Base-by-base conservation (phyloP, 2,888 invertebrate species). In the Acrobasis suavella region DNA sequence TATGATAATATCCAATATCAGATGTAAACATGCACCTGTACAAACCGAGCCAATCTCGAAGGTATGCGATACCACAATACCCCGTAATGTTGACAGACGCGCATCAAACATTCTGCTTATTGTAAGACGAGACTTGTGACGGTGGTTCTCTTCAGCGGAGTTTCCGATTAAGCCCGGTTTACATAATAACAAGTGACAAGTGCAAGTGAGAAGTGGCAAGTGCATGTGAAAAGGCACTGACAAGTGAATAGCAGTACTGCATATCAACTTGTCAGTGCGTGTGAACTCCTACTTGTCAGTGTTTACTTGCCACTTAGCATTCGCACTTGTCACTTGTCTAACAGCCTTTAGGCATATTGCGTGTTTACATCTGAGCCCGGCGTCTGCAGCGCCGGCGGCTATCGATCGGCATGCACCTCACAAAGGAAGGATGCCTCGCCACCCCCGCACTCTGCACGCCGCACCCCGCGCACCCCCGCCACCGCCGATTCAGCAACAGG, bases 351-450 rank as follows among this genome's bases (percentile, higher is more conserved):
- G 14, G 46, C 46, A 46, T 46, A n/a, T 5, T 52, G 16, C 17
- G 56, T 46, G 56, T 42, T 56, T 56, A 56, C 56, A 46, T 56
- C 56, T 42, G 42, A 46, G 56, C 14, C 42, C 22, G 22, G 51
- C 56, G 56, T 56, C 42, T 56, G 56, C 42, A 42, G 56, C 56
- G 56, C 56, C 42, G 56, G 56, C 56, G 17, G 42, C 39, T 56
- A 56, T 56, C 56, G 56, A 56, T 56, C 56, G 42, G 22, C 56
- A 12, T 56, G 56, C 56, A 56, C 56, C 56, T 56, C 42, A 42
- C 56, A 42, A 56, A 17, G 42, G 56, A 56, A 17, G 42, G 56
- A 17, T 54, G 54, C 38, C 38, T 15, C 16, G 39, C 15, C 17
- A 55, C 15, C 38, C 54, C 54, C 42, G 14, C 12, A 46, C 42